Evolutionary conservation across 2,797 vertebrate genomes (phyloP).

Genomic region (Smutsia gigantea): DNA sequence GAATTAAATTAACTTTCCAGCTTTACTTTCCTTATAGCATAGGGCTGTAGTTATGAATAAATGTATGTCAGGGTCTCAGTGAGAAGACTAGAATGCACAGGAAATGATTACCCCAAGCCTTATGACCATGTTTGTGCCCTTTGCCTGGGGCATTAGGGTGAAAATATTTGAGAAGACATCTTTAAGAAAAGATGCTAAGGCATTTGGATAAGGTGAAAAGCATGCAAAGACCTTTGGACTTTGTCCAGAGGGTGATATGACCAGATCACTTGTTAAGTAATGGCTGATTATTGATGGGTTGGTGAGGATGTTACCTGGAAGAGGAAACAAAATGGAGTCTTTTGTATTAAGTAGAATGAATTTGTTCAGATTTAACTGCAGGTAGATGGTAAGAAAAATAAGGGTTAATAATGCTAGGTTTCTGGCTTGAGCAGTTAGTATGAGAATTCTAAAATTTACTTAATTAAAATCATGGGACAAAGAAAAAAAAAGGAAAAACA

Average conservation of each 20-base stretch:
- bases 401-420: not conserved
- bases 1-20: not conserved
- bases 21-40: not conserved
- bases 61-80: not conserved
- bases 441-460: not conserved
- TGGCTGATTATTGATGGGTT: not conserved
- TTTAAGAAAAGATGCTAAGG: not conserved
- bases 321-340: not conserved
- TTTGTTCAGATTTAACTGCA: not conserved
- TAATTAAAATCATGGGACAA: not conserved
- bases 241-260: not conserved
- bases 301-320: not conserved
- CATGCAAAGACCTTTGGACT: not conserved
- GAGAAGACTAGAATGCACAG: not conserved
- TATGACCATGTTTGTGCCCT: not conserved
- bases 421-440: not conserved
- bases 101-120: not conserved
- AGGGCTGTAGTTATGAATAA: not conserved
- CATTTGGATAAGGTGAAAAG: not conserved
- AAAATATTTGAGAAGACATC: not conserved
- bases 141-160: not conserved
- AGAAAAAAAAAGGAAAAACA: not conserved
- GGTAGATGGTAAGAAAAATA: not conserved
- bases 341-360: not conserved
- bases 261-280: not conserved